phyloP scores from a whole-genome alignment of 2,797 vertebrate genomes.

The Miichthys miiuy region DNA sequence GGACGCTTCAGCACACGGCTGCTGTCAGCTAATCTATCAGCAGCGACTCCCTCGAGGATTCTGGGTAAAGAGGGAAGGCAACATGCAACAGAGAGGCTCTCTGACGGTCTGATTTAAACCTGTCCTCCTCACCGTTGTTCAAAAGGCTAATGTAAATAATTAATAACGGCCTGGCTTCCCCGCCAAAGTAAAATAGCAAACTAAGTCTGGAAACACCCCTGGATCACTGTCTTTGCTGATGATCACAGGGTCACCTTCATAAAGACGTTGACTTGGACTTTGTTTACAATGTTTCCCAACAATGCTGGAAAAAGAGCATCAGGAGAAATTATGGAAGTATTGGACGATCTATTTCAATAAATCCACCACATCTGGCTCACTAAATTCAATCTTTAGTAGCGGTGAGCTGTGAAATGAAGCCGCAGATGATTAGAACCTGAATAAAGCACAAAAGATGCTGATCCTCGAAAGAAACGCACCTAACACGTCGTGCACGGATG shows the following conservation, averaged over 20 bases:
- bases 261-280: neutral
- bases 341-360: constrained; percentile 61
- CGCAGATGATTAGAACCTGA: constrained; percentile 63
- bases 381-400: constrained; percentile 73
- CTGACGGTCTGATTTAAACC: constrained; percentile 35
- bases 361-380: constrained; percentile 64
- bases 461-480: constrained; percentile 10
- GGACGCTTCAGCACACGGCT: constrained; percentile 39
- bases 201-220: constrained; percentile 44
- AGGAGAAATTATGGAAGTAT: constrained; percentile 29
- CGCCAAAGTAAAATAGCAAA: constrained; percentile 26
- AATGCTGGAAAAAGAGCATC: constrained; percentile 7
- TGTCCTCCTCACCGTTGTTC: constrained; percentile 46
- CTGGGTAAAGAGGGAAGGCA: constrained; percentile 29
- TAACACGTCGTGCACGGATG: neutral
- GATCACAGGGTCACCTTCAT: neutral
- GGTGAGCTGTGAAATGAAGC: constrained; percentile 82
- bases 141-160: constrained; percentile 59
- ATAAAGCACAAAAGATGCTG: constrained; percentile 42
- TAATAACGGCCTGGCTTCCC: constrained; percentile 44
- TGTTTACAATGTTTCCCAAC: constrained; percentile 1
- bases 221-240: constrained; percentile 12
- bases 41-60: constrained; percentile 33
- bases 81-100: constrained; percentile 14
- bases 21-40: constrained; percentile 67